Evolutionary conservation across 2,113 vertebrate species (phyloP).

Genomic region (Corythaixoides concolor): DNA sequence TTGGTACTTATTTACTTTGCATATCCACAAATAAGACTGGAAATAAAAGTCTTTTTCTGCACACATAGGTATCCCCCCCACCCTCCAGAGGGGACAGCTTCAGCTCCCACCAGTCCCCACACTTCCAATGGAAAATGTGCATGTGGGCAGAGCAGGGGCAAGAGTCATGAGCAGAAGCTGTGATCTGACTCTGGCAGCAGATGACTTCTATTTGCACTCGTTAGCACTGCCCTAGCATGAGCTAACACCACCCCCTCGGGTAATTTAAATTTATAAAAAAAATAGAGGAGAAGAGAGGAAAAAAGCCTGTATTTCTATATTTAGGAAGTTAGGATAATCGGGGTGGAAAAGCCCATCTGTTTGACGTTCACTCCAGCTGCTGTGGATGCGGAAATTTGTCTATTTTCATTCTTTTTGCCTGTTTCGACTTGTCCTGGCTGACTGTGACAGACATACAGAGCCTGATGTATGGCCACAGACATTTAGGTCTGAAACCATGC

Average conservation of each 20-base stretch:
- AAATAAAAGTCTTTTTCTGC: not conserved
- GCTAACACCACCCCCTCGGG: constrained; percentile 79
- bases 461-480: not conserved
- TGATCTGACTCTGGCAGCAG: constrained; percentile 70
- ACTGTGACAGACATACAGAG: constrained; percentile 21
- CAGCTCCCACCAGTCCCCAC: not conserved
- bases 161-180: constrained; percentile 41
- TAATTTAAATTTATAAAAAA: constrained; percentile 79
- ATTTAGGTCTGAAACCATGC: not conserved
- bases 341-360: constrained; percentile 87
- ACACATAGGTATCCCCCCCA: not conserved
- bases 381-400: constrained; percentile 72
- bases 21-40: not conserved
- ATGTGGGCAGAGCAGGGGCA: constrained; percentile 16
- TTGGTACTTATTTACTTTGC: not conserved
- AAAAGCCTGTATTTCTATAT: constrained; percentile 80
- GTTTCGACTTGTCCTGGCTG: constrained; percentile 46
- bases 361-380: constrained; percentile 80
- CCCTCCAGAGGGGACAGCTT: not conserved
- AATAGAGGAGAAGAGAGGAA: not conserved
- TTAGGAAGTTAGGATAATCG: constrained; percentile 83
- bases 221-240: constrained; percentile 78
- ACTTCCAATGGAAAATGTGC: not conserved
- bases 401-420: constrained; percentile 67
- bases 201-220: constrained; percentile 80